These are phyloP conservation scores for Python bivittatus DNA, from an alignment of 2,113 vertebrate species.

Conservation along the genomic window DNA sequence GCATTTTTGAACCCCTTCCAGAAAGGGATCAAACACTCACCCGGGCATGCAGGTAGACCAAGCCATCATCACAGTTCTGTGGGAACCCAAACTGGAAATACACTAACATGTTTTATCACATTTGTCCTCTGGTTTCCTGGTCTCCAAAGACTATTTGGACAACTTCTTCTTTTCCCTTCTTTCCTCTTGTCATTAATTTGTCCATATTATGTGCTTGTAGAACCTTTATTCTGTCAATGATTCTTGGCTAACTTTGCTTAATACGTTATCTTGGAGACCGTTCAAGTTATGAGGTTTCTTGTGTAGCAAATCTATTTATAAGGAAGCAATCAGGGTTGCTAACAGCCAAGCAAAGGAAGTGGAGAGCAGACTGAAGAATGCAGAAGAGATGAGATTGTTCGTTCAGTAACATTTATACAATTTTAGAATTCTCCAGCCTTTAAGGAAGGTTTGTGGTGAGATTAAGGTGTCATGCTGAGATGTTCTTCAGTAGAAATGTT, in stretches of 20 bases:
- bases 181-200: neutral
- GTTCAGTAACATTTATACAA: neutral
- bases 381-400: neutral
- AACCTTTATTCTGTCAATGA: neutral
- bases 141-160: neutral
- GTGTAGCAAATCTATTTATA: neutral
- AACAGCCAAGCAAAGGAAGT: neutral
- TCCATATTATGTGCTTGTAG: neutral
- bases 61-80: no score
- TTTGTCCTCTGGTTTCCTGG: neutral
- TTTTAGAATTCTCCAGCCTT: no score
- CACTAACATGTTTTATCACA: no score
- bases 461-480: no score
- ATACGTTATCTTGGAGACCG: neutral
- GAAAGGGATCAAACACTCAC: no score
- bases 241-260: neutral
- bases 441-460: neutral
- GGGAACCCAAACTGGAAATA: no score
- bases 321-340: slow-evolving; percentile 21
- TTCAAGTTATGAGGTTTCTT: neutral
- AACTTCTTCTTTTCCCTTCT: neutral
- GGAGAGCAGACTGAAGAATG: neutral
- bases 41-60: no score
- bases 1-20: no score
- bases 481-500: no score